These are phyloP conservation scores for Falco cherrug DNA, from an alignment of 2,797 vertebrate species.

Conservation along the genomic window DNA sequence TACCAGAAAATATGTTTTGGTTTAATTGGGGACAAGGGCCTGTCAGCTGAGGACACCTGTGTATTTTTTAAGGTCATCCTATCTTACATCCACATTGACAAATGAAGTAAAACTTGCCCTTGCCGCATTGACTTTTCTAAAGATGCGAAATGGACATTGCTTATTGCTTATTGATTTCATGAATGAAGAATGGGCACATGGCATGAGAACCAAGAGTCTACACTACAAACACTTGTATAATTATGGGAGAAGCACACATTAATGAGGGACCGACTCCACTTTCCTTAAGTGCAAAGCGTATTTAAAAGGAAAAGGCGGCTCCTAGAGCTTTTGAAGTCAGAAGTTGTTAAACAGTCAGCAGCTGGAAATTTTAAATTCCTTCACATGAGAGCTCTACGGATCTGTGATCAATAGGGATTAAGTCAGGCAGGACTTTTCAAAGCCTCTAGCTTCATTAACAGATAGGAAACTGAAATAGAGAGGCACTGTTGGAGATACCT, in stretches of 20 bases:
- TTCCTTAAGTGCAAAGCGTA: constrained; percentile 37
- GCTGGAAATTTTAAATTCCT: constrained; percentile 61
- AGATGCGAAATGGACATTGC: constrained; percentile 8
- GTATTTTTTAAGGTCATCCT: not conserved
- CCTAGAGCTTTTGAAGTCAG: constrained; percentile 57
- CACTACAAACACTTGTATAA: constrained; percentile 27
- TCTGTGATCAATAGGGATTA: constrained; percentile 59
- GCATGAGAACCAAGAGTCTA: not conserved
- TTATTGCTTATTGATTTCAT: constrained; percentile 36
- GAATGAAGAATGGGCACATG: not conserved
- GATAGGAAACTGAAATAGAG: constrained; percentile 34
- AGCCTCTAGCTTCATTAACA: constrained; percentile 44
- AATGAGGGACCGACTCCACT: constrained; percentile 5
- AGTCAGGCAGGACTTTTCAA: constrained; percentile 49
- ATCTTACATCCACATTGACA: not conserved
- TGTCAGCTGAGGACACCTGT: not conserved
- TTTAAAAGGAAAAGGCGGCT: constrained; percentile 24
- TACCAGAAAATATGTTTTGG: rapidly evolving
- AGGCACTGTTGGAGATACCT: not conserved
- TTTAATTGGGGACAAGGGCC: not conserved
- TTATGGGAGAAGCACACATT: constrained; percentile 32
- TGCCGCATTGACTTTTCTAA: not conserved
- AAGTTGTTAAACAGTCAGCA: constrained; percentile 38
- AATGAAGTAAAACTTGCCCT: not conserved
- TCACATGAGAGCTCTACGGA: constrained; percentile 2